Evolutionary conservation across 2,113 vertebrate species (phyloP).

Genomic region (pig (Sus scrofa)): T2T-Sscrofa CM000813.6:98927501-98928000

Average conservation of each 20-base stretch:
- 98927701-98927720: constrained; percentile 24
- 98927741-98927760: background rate
- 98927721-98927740: background rate
- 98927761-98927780: background rate
- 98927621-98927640: background rate
- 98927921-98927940: background rate
- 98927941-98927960: background rate
- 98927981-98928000: background rate
- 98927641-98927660: background rate
- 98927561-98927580: too few species aligned
- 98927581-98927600: too few species aligned
- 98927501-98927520: too few species aligned
- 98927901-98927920: background rate
- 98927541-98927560: too few species aligned
- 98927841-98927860: background rate
- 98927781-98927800: background rate
- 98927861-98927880: background rate
- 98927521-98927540: too few species aligned
- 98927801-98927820: background rate
- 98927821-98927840: too few species aligned
- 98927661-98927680: background rate
- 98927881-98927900: background rate
- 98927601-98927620: too few species aligned
- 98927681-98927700: background rate
- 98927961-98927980: background rate